Percentiles rank a stretch among this genome's conserved stretches.
These are phyloP conservation scores for Tenebrio molitor DNA, from an alignment of 1,140 invertebrate genomes.

Conservation along the genomic window DNA sequence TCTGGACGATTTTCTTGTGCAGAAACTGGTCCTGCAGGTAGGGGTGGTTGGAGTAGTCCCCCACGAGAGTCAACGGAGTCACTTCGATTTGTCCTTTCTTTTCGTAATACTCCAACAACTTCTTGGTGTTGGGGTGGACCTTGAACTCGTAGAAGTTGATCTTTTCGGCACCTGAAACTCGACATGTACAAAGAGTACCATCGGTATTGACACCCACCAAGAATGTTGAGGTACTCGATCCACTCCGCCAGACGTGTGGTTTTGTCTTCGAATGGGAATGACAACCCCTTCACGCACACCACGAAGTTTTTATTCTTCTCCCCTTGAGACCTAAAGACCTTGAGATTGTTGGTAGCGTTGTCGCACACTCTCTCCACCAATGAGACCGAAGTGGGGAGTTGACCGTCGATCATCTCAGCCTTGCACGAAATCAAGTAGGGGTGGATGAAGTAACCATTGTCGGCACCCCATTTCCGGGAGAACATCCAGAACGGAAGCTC, in stretches of 20 bases:
- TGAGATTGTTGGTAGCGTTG: conserved; percentile 84
- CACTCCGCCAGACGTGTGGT: conserved; percentile 91
- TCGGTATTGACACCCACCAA: conserved; percentile 64
- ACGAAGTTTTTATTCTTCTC: conserved; percentile 84
- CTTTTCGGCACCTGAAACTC: conserved; percentile 82
- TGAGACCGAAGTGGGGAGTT: conserved; percentile 81
- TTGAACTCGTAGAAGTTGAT: conserved; percentile 92
- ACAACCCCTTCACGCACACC: conserved; percentile 93
- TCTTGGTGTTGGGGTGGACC: conserved; percentile 91
- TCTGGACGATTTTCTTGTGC: conserved; percentile 88
- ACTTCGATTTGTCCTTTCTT: conserved; percentile 74
- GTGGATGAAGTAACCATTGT: conserved; percentile 89
- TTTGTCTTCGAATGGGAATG: conserved; percentile 90
- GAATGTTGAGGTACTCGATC: conserved; percentile 86
- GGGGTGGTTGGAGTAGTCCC: conserved; percentile 89
- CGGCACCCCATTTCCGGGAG: conserved; percentile 93
- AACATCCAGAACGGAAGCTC: conserved; percentile 92
- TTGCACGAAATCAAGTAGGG: conserved; percentile 90
- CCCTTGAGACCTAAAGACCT: conserved; percentile 86
- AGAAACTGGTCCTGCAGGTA: conserved; percentile 89
- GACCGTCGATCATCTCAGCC: conserved; percentile 74
- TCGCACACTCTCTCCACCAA: conserved; percentile 88
- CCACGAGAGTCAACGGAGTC: conserved; percentile 88
- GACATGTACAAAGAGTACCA: background rate
- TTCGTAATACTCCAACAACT: conserved; percentile 86